A percentile compares a stretch with the other conserved stretches of the same genome.
These are phyloP conservation scores for Ectemnius lituratus DNA, from an alignment of 2,888 invertebrate genomes.

Conservation along the genomic window DNA sequence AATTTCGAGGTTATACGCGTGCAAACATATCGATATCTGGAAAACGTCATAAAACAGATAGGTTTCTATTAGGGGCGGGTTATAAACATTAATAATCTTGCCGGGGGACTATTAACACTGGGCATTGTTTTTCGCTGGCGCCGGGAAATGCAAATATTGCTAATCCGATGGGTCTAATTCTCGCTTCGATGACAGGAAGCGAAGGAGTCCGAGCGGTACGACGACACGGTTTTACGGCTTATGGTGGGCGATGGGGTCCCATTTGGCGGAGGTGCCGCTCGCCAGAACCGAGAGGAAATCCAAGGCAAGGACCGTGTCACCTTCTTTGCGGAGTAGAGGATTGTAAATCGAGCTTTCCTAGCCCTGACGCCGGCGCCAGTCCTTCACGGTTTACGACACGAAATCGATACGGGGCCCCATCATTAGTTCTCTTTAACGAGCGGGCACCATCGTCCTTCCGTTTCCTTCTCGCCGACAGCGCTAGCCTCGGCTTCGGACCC, in stretches of 20 bases:
- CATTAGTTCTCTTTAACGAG: conserved; percentile 60
- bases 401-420: conserved; percentile 47
- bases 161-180: neutral
- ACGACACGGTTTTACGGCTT: conserved; percentile 59
- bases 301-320: conserved; percentile 43
- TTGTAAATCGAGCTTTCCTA: conserved; percentile 57
- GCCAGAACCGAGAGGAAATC: conserved; percentile 24
- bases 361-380: conserved; percentile 65
- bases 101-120: too few species aligned
- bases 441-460: conserved; percentile 40
- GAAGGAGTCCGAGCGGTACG: conserved; percentile 25
- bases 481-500: neutral
- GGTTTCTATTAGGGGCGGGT: too few species aligned
- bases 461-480: conserved; percentile 11
- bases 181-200: conserved; percentile 35
- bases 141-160: neutral
- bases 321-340: conserved; percentile 43
- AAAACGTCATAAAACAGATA: neutral
- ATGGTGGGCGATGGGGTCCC: conserved; percentile 57
- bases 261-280: conserved; percentile 11
- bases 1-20: too few species aligned
- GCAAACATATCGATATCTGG: conserved; percentile 1
- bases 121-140: too few species aligned
- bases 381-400: conserved; percentile 58
- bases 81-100: too few species aligned